phyloP scores from a whole-genome alignment of 1,140 invertebrate genomes.

The Melipona quadrifasciata region DNA sequence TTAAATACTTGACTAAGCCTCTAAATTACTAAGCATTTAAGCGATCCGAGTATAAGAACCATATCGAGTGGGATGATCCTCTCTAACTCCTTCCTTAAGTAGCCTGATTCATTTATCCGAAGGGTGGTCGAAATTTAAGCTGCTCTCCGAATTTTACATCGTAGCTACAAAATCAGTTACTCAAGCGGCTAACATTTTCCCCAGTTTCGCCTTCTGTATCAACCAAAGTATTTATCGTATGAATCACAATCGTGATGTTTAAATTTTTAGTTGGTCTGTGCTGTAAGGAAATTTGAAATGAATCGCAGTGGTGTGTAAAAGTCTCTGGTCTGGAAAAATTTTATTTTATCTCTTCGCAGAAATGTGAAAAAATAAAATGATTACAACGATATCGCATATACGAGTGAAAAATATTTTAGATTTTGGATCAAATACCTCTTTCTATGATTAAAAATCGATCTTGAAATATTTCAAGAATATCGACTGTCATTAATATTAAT shows the following conservation, averaged over 20 bases:
- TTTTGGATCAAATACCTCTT: background rate
- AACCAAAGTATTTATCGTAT: background rate
- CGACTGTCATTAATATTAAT: background rate
- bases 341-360: background rate
- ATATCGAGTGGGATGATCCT: slow-evolving; percentile 8
- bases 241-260: too few species aligned
- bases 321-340: background rate
- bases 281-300: background rate
- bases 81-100: background rate
- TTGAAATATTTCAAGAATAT: background rate
- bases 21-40: slow-evolving; percentile 18
- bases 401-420: background rate
- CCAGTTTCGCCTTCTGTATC: background rate
- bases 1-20: background rate
- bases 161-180: background rate
- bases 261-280: background rate
- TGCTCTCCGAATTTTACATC: background rate
- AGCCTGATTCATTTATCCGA: background rate
- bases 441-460: too few species aligned
- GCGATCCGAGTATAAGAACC: background rate
- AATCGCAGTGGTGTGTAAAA: background rate
- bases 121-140: background rate
- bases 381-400: background rate
- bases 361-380: background rate
- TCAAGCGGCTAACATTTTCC: background rate